Evolutionary conservation across 2,888 invertebrate species (phyloP), one percentile per base, ranked within the genome.

Genomic region (Meiosimyza platycephala): DNA sequence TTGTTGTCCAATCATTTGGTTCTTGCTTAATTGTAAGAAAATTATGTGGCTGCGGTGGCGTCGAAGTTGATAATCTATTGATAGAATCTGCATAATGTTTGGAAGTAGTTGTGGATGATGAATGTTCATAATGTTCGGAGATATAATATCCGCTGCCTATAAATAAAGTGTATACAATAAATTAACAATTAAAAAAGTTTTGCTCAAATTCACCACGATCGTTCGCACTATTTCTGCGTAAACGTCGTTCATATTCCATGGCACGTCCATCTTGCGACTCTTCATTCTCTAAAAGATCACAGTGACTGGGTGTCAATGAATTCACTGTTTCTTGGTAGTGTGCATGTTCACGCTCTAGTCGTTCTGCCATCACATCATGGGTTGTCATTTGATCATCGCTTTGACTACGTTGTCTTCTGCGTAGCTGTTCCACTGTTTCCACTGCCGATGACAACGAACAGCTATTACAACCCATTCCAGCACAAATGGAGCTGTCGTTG

Each of bases 1-100:
- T 77, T 71, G 81, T 73, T 71, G 81, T 73, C 94, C 94, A 95
- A 78, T 94, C 93, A 12, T 91, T 87, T 6, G 92, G 92, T 80
- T 93, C 92, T 80, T 92, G 91, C 82, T 91, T 91, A 15, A 88
- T 86, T 72, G 80, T 76, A 28, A 85, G 76, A 74, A 83, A 83
- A 78, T 78, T 81, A 66, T 83, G 82, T 62, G 79, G 75, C 74
- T 80, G 82, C 18, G 82, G 78, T 47, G 80, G 76, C 16, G 83
- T 76, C 12, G 78, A 75, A 51, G 78, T 47, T 18, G 71, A 48
- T n/a, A 70, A n/a, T 40, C 70, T 57, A 22, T 63, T 62, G 22
- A 55, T 48, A 59, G 63, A 18, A 40, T 62, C 70, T 47, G 33
- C 47, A n/a, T 52, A 70, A n/a, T 70, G 62, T 54, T 70, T 70